Evolutionary conservation across 2,113 vertebrate species (phyloP), one percentile per base, ranked within the genome.

Genomic region (Ibidorhyncha struthersii): DNA sequence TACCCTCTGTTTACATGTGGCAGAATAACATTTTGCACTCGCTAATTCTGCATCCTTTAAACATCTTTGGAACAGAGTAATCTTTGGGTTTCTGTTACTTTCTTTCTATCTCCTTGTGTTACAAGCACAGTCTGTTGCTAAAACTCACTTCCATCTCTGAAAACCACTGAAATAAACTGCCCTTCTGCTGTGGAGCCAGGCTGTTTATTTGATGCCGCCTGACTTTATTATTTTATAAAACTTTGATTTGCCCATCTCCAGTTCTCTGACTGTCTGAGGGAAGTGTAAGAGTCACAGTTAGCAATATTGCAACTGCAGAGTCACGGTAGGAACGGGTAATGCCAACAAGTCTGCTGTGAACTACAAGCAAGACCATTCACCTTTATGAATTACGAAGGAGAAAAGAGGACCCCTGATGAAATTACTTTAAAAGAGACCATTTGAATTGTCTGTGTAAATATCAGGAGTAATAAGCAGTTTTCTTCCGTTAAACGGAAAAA

Each of bases 141-240:
- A 84, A 93, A 63, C 13, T 86, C 67, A 36, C 55, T 89, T 86
- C 92, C 0, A 1, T 74, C 69, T 86, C 82, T 49, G 72, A 71
- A 89, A 92, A 71, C 23, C 41, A 36, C 59, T 89, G 43, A 86
- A 93, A 78, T 73, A 71, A 89, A 47, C 67, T 66, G 55, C 5
- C 14, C 45, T 79, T 90, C 66, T 94, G 47, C 88, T 89, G 72
- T 67, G 43, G 43, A 52, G 47, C 82, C 90, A 74, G 23, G 32
- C 16, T 26, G 32, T 74, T 94, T 86, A 86, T 95, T 93, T 95
- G 88, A 90, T 84, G 36, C 47, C 45, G 16, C 34, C 77, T 86
- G 61, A 67, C 18, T 94, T 93, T 84, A 93, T 89, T 89, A 87
- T 91, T 94, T 95, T 82, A 79, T 91, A 84, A 86, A 91, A 84